Conservation (phyloP, 2,888 invertebrate genomes). For the Chironomus tentans region DNA sequence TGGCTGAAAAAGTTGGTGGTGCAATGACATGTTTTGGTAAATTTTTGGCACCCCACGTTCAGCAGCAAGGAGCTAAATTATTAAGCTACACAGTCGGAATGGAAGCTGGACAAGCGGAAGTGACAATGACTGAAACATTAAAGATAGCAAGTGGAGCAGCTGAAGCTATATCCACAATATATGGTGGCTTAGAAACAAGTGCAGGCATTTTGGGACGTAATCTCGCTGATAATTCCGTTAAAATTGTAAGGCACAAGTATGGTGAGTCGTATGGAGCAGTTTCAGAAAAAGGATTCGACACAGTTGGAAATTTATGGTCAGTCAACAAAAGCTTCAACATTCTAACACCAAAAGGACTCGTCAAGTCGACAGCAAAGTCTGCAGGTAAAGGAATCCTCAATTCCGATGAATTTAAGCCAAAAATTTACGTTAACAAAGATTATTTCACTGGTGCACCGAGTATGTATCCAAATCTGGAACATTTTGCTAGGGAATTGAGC, state of each 20-base stretch:
- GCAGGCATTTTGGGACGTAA: conserved; percentile 54
- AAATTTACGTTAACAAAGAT: conserved; percentile 29
- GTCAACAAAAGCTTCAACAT: conserved; percentile 56
- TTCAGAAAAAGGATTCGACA: conserved; percentile 55
- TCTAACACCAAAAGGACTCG: conserved; percentile 57
- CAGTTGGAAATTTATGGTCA: conserved; percentile 59
- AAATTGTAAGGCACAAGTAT: conserved; percentile 63
- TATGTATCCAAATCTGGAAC: conserved; percentile 37
- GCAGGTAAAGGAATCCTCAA: conserved; percentile 49
- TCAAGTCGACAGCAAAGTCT: conserved; percentile 53
- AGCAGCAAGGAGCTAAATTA: conserved; percentile 52
- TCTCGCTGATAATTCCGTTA: conserved; percentile 63
- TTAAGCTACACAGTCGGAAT: conserved; percentile 49
- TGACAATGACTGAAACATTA: conserved; percentile 48
- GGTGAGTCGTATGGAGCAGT: conserved; percentile 56
- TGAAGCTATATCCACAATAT: conserved; percentile 61
- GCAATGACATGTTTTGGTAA: conserved; percentile 59
- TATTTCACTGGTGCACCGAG: conserved; percentile 33
- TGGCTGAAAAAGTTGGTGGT: conserved; percentile 51
- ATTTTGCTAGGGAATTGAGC: conserved; percentile 25
- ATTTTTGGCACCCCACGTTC: conserved; percentile 58
- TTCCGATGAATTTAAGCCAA: conserved; percentile 29
- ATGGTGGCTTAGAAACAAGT: conserved; percentile 59
- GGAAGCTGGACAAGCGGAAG: conserved; percentile 46
- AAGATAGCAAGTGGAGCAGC: conserved; percentile 63